These are phyloP conservation scores for Miichthys miiuy DNA, from an alignment of 2,797 vertebrate species.

Conservation along the genomic window DNA sequence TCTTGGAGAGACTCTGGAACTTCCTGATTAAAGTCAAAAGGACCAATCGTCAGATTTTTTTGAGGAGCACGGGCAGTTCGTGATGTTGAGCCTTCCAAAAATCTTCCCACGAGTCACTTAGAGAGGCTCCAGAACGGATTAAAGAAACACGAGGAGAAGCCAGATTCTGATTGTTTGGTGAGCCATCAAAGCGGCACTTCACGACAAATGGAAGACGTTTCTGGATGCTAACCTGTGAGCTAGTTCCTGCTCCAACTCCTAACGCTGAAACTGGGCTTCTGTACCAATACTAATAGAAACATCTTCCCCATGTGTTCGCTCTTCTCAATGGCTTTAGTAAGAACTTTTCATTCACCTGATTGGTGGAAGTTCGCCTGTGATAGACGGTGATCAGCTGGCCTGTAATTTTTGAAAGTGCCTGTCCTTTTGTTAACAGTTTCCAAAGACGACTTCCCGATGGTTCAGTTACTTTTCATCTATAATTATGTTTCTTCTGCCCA, in stretches of 20 bases:
- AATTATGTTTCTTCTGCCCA: conserved; percentile 31
- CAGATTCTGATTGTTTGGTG: neutral
- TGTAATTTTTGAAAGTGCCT: too few species aligned
- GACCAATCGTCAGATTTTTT: neutral
- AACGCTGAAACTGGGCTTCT: too few species aligned
- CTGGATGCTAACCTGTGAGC: neutral
- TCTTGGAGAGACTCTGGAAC: conserved; percentile 25
- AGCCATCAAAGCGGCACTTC: neutral
- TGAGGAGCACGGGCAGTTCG: neutral
- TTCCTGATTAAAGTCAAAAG: conserved; percentile 14
- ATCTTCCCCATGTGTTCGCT: too few species aligned
- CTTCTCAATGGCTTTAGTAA: too few species aligned
- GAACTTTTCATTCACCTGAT: too few species aligned
- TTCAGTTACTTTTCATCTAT: conserved; percentile 38
- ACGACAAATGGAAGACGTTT: neutral
- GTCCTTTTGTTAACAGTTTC: too few species aligned
- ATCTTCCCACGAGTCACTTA: neutral
- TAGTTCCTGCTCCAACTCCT: neutral
- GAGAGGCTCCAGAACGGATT: neutral
- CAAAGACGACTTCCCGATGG: too few species aligned
- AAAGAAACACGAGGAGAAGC: neutral
- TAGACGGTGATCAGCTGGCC: too few species aligned
- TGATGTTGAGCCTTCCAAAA: conserved; percentile 11
- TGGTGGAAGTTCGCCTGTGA: too few species aligned
- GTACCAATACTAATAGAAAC: too few species aligned